Conservation (phyloP, 1,140 invertebrate species). For the Drosophila serrata region DNA sequence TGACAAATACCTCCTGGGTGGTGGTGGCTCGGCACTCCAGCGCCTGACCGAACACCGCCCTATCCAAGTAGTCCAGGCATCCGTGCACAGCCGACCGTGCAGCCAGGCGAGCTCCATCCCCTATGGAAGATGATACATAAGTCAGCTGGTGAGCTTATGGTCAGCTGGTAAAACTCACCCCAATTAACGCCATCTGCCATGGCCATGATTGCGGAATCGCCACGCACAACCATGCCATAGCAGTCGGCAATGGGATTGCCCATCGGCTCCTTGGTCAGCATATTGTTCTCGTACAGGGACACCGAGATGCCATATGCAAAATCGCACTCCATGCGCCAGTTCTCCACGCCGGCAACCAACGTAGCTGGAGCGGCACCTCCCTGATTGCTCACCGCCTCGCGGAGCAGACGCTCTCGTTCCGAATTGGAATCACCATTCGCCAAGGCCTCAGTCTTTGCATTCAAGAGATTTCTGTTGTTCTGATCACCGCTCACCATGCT, state of each 20-base stretch:
- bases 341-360: constrained; percentile 88
- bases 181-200: constrained; percentile 98
- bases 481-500: constrained; percentile 80
- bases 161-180: constrained; percentile 87
- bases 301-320: constrained; percentile 90
- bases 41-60: constrained; percentile 88
- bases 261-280: constrained; percentile 90
- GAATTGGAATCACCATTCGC: constrained; percentile 38
- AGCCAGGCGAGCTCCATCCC: constrained; percentile 94
- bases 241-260: constrained; percentile 96
- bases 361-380: constrained; percentile 34
- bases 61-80: constrained; percentile 94
- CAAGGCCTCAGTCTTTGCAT: constrained; percentile 68
- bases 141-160: neutral
- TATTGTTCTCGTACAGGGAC: constrained; percentile 93
- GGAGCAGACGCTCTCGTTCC: constrained; percentile 72
- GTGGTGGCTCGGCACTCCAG: constrained; percentile 72
- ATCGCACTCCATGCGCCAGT: constrained; percentile 89
- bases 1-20: constrained; percentile 90
- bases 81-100: constrained; percentile 95
- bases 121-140: constrained; percentile 74
- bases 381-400: constrained; percentile 79
- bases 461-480: constrained; percentile 80
- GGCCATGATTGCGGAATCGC: constrained; percentile 92
- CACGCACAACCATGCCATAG: constrained; percentile 93